phyloP scores from a whole-genome alignment of 1,140 invertebrate species.

The Megathymus violae region DNA sequence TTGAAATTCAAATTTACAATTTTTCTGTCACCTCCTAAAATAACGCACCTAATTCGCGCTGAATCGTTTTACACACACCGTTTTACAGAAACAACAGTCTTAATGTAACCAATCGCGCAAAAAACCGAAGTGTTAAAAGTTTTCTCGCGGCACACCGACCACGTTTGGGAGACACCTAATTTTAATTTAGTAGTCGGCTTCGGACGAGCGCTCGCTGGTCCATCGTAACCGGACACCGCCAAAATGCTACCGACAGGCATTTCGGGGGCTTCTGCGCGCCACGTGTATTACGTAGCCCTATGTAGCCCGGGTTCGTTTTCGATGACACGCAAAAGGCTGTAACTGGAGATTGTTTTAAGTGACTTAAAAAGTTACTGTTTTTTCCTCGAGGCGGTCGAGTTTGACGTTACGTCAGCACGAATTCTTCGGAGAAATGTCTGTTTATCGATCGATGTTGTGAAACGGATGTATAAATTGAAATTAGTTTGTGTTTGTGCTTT shows the following conservation, averaged over 20 bases:
- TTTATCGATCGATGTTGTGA: too few relatives aligned
- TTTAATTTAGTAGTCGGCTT: conserved; percentile 53
- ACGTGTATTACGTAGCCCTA: conserved; percentile 52
- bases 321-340: conserved; percentile 58
- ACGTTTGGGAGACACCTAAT: conserved; percentile 54
- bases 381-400: conserved; percentile 14
- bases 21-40: too few relatives aligned
- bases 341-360: conserved; percentile 54
- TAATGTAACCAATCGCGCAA: not conserved
- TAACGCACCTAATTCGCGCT: too few relatives aligned
- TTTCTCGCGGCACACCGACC: conserved; percentile 10
- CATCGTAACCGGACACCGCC: conserved; percentile 56
- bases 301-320: conserved; percentile 56
- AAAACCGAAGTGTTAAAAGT: conserved; percentile 15
- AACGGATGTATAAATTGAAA: too few relatives aligned
- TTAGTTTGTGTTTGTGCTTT: too few relatives aligned
- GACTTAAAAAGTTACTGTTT: conserved; percentile 37
- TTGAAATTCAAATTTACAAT: too few relatives aligned
- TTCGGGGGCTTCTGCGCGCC: conserved; percentile 60
- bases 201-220: conserved; percentile 28
- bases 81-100: too few relatives aligned
- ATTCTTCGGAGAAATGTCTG: conserved; percentile 10
- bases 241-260: conserved; percentile 67
- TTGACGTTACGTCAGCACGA: conserved; percentile 20
- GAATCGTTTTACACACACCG: too few relatives aligned